Evolutionary conservation across 1,140 invertebrate genomes (phyloP), one percentile per base, ranked within the genome.

Genomic region (Drosophila mauritiana): DNA sequence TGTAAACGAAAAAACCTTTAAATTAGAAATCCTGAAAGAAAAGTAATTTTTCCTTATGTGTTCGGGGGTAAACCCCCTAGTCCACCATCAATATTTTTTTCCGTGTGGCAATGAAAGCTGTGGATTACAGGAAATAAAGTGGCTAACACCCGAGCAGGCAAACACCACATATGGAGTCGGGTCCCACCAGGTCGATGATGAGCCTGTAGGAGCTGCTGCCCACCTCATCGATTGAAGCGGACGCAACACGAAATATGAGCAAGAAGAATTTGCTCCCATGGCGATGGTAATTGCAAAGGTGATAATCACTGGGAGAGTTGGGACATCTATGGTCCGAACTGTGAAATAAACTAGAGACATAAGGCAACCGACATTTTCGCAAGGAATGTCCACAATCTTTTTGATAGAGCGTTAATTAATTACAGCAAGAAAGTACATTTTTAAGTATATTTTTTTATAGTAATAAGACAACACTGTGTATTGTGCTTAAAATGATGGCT

Each of bases 51-150:
- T 1, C 0, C 2, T 20, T 20, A 20, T 22, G 20, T 22, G 20
- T 22, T 22, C 20, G 20, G 20, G 20, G 0, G 0, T 20, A 20
- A 0, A 1, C 2, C 20, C 20, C 0, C 20, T 22, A 22, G 20
- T 22, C 20, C 20, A 3, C 20, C 20, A 31, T 13, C 37, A 13
- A 10, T 12, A 13, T 39, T 39, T 37, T 51, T 48, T 52, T 1
- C 48, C 31, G 49, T 52, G 49, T 36, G 15, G 12, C 5, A n/a
- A 48, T 6, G 31, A 52, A 52, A 36, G 31, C 64, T 42, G 37
- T 22, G 27, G 61, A 65, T 37, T 37, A 31, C 34, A 68, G 46
- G 46, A 72, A 69, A 59, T 61, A 51, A 77, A 78, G 73, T 78
- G 73, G 45, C 56, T 37, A 80, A 73, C 65, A 78, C 40, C 52